phyloP scores from a whole-genome alignment of 2,888 invertebrate species.

The Fragum sueziense region DNA sequence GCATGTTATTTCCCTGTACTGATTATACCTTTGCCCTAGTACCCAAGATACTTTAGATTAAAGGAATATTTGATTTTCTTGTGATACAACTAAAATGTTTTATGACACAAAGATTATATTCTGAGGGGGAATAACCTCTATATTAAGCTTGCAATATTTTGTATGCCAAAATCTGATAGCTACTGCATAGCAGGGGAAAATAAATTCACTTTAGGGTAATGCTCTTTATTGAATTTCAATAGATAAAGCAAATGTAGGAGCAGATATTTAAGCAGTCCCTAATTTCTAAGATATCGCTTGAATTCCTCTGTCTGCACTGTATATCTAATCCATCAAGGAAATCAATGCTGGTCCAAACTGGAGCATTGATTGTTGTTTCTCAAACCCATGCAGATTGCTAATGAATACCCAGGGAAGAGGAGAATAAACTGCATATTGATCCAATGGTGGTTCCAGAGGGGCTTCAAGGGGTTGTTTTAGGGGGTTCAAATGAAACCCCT shows the following conservation, averaged over 20 bases:
- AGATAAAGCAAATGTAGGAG: neutral
- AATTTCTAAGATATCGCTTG: neutral
- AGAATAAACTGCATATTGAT: neutral
- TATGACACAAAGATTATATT: no score
- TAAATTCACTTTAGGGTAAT: neutral
- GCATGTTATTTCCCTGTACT: no score
- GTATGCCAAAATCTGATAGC: neutral
- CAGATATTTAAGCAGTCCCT: neutral
- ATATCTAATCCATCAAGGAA: conserved; percentile 1
- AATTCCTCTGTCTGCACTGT: neutral
- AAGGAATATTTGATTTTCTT: no score
- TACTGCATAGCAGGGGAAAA: neutral
- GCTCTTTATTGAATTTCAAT: neutral
- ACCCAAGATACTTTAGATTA: no score
- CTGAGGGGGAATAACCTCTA: no score
- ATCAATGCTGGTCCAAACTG: neutral
- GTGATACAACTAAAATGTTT: no score
- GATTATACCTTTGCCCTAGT: no score
- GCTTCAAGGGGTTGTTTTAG: neutral
- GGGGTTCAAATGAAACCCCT: neutral
- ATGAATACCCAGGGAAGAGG: neutral
- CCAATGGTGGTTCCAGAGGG: no score
- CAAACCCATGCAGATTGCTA: no score
- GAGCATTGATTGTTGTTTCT: no score
- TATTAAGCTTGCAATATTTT: no score